Conservation (phyloP, 2,113 vertebrate genomes). For the Micromys minutus region DNA sequence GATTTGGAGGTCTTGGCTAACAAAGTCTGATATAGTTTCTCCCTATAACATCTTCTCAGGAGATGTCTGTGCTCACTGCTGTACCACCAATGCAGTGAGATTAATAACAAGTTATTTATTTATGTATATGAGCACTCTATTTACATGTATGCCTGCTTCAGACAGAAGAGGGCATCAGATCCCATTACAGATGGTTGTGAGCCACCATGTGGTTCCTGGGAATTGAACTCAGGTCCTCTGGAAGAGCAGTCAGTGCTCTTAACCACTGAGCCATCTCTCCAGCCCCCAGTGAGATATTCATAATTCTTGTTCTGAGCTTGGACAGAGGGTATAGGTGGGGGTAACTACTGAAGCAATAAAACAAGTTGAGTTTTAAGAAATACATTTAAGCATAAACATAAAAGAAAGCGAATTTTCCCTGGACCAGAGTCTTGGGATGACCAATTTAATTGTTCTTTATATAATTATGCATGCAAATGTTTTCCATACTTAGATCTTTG, state of each 20-base stretch:
- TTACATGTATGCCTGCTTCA: too few species aligned
- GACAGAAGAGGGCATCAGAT: too few species aligned
- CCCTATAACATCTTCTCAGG: neutral
- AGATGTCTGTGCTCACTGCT: neutral
- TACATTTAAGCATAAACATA: neutral
- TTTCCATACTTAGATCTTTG: neutral
- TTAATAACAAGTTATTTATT: neutral
- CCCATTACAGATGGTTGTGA: too few species aligned
- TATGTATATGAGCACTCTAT: too few species aligned
- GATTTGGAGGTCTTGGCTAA: neutral
- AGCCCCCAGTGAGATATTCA: neutral
- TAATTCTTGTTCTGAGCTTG: neutral
- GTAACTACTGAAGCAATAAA: neutral
- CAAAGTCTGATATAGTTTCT: neutral
- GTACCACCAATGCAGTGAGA: neutral
- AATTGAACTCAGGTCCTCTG: too few species aligned
- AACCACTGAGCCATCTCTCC: too few species aligned
- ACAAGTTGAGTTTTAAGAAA: neutral
- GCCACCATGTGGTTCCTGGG: too few species aligned
- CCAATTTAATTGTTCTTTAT: neutral
- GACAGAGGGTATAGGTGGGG: neutral
- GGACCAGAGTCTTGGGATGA: neutral
- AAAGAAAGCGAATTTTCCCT: neutral
- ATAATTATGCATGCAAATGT: neutral
- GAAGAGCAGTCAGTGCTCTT: too few species aligned